Evolutionary conservation across 2,888 invertebrate genomes (phyloP), one percentile per base, ranked within the genome.

Genomic region (Gymnocheta viridis): DNA sequence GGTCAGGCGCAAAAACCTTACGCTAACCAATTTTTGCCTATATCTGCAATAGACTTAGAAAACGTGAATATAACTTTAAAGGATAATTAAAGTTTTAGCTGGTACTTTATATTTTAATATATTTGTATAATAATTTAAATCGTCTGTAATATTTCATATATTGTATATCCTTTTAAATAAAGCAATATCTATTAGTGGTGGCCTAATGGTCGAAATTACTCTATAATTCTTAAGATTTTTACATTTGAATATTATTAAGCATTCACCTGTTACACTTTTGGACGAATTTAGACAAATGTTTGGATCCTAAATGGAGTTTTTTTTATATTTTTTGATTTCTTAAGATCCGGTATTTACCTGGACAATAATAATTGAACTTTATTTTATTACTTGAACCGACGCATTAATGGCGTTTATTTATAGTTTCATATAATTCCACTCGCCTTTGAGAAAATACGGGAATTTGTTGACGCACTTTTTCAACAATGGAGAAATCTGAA

Each of bases 381-480:
- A 44, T 44, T 44, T 44, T 44, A 17, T 44, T 38, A 12, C 4
- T 14, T 12, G 19, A 47, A 47, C 19, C 2, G 17, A 32, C 4
- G 17, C 14, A 14, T 17, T 56, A 14, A 67, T 54, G 69, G 19
- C 67, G 67, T 62, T 85, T 85, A 17, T 69, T 82, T 10, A 69
- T n/a, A 19, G 85, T 86, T n/a, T 69, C 80, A 73, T 97, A 98
- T 22, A 97, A 87, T 88, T 97, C 97, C 0, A 93, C 92, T 87
- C 97, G 94, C 66, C 95, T 93, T 91, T 98, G 98, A 0, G 89
- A 90, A 47, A 93, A 94, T 19, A 96, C 94, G 0, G 98, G 98
- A 90, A 98, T 97, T 92, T 97, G 97, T 82, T 94, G 93, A 67
- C 98, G 93, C 0, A 97, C 96, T 89, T 96, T 95, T 58, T 96